Conservation (phyloP, 35 echinoderm and acorn worm genomes). For the Ophiothrix spiculata region DNA sequence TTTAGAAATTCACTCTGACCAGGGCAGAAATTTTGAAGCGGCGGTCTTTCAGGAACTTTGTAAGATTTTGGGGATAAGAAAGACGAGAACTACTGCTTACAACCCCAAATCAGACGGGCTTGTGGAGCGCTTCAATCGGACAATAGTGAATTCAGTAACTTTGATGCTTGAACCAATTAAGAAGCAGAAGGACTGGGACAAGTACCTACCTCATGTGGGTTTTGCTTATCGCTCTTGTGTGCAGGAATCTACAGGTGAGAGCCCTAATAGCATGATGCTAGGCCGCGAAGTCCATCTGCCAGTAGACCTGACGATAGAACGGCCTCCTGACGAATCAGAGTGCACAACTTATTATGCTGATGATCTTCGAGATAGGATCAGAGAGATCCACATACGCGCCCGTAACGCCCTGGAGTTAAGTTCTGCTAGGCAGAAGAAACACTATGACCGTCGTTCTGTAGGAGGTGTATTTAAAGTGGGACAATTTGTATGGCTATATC, state of each 20-base stretch:
- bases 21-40: conserved; percentile 29
- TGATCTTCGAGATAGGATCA: not conserved
- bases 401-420: not conserved
- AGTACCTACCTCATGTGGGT: conserved; percentile 13
- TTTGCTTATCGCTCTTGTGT: conserved; percentile 22
- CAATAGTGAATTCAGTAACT: conserved; percentile 8
- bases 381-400: not conserved
- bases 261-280: conserved; percentile 38
- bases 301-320: conserved; percentile 8
- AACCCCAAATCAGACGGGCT: conserved; percentile 49
- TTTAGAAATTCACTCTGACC: not conserved
- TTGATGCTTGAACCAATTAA: not conserved
- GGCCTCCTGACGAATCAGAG: not conserved
- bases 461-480: not conserved
- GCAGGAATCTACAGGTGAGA: conserved; percentile 30
- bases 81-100: conserved; percentile 35
- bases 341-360: not conserved
- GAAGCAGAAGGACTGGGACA: not conserved
- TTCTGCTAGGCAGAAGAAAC: not conserved
- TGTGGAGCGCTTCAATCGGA: no score
- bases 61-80: conserved; percentile 23
- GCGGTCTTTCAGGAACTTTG: conserved; percentile 48
- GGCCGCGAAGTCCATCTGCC: conserved; percentile 19
- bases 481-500: conserved; percentile 23
- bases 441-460: not conserved